Percentiles rank a stretch among this genome's conserved stretches.
Evolutionary conservation across 2,113 vertebrate species (phyloP).

Genomic region (Ranitomeya variabilis): DNA sequence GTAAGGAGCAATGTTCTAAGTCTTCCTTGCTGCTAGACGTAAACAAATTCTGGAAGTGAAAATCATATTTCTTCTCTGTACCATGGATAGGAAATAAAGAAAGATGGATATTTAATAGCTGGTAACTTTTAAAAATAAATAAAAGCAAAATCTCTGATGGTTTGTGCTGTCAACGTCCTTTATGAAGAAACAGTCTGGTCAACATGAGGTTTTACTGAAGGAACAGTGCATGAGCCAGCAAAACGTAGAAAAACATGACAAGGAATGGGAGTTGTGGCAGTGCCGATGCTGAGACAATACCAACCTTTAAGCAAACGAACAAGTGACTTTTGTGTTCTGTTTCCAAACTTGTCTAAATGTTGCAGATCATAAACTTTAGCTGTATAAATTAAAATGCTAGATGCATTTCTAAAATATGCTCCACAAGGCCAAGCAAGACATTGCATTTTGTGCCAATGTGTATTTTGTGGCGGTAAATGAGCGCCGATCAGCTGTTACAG

Average conservation of each 20-base stretch:
- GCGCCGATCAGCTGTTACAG: too few species aligned
- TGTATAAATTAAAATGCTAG: neutral
- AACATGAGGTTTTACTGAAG: slow-evolving; percentile 59
- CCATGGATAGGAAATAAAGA: neutral
- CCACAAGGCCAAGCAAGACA: neutral
- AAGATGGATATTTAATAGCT: neutral
- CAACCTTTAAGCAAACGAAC: slow-evolving; percentile 28
- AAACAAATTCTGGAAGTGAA: neutral
- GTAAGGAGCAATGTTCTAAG: slow-evolving; percentile 54
- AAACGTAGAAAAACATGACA: slow-evolving; percentile 55
- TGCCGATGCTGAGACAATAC: slow-evolving; percentile 4
- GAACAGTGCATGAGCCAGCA: slow-evolving; percentile 61
- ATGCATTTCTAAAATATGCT: neutral
- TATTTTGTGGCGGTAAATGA: too few species aligned
- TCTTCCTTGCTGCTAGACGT: slow-evolving; percentile 57
- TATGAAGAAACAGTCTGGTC: slow-evolving; percentile 72
- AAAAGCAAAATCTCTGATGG: slow-evolving; percentile 24
- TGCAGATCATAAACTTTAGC: neutral
- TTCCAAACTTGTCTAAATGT: neutral
- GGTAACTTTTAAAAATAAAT: neutral
- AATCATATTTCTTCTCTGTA: slow-evolving; percentile 8
- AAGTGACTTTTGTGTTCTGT: slow-evolving; percentile 25
- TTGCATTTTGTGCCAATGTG: neutral
- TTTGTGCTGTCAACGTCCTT: slow-evolving; percentile 60
- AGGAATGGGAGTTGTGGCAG: slow-evolving; percentile 12